Evolutionary conservation across 2,888 invertebrate genomes (phyloP), one percentile per base, ranked within the genome.

Genomic region (Ormyrus pomaceus): DNA sequence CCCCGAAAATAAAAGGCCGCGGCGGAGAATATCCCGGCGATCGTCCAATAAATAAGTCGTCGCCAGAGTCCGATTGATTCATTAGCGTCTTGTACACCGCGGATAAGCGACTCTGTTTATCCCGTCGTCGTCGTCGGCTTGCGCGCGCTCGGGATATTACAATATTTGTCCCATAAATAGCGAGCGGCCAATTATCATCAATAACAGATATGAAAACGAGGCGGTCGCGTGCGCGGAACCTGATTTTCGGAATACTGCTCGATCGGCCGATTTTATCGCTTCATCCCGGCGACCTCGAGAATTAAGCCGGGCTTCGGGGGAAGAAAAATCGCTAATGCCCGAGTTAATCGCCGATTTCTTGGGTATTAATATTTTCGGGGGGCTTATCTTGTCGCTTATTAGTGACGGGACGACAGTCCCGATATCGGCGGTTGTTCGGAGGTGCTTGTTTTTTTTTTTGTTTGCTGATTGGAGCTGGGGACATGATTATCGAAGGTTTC

Each of bases 111-210:
- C 48, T 8, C 11, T 58, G n/a, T 48, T 19, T 19, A 19, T 19
- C 19, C 1, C 19, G 19, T 19, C 19, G 19, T 19, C 19, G 11
- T 58, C 9, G 6, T 6, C 2, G 6, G 11, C 11, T 7, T 8
- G 6, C 6, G 19, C 62, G 45, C 5, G 46, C 9, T 2, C n/a
- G n/a, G 19, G 19, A 50, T n/a, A 64, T 68, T 68, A 55, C 10
- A 79, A 77, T 80, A 77, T 73, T 76, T 46, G 59, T 59, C 62
- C 77, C 77, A 56, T 72, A 82, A 83, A 82, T 68, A 65, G 69
- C 78, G 81, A 72, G 70, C 81, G 76, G 80, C 80, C 83, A 85
- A 83, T 84, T 85, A 85, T 83, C 83, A 80, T 82, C 78, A 85
- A 86, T 86, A 84, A 83, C 71, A 72, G 66, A 79, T 78, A 76